Conservation (phyloP, 2,797 vertebrate species). For the Eulemur rubriventer region DNA sequence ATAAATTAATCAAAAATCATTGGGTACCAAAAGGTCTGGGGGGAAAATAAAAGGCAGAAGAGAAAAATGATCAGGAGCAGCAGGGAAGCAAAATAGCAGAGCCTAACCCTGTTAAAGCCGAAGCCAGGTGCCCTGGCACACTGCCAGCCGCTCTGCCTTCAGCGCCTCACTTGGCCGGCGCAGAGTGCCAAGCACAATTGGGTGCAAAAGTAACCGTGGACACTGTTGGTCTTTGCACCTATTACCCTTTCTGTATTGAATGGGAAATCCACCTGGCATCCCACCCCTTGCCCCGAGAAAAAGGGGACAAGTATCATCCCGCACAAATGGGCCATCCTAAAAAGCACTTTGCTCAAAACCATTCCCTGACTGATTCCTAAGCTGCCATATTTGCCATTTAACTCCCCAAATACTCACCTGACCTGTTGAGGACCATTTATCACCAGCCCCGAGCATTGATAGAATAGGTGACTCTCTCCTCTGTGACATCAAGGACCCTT, state of each 20-base stretch:
- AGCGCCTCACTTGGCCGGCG: neutral
- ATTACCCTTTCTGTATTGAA: neutral
- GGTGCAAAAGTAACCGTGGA: neutral
- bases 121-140: neutral
- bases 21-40: conserved; percentile 78
- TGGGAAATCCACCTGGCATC: neutral
- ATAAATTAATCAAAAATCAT: conserved; percentile 87
- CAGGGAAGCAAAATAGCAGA: conserved; percentile 62
- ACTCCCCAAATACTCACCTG: neutral
- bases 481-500: neutral
- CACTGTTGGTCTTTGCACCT: neutral
- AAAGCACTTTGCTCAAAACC: neutral
- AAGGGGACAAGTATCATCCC: neutral
- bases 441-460: neutral
- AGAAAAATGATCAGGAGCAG: conserved; percentile 72
- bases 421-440: neutral
- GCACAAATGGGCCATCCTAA: neutral
- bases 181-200: neutral
- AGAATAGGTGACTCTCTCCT: neutral
- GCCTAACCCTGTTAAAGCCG: conserved; percentile 62
- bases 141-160: neutral
- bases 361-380: neutral
- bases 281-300: neutral
- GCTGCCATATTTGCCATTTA: neutral
- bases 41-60: conserved; percentile 73